Evolutionary conservation across 37 sponge, comb jelly and placozoan species (phyloP), one percentile per base, ranked within the genome.

Genomic region (Chondrilla cf. caribensis): DNA sequence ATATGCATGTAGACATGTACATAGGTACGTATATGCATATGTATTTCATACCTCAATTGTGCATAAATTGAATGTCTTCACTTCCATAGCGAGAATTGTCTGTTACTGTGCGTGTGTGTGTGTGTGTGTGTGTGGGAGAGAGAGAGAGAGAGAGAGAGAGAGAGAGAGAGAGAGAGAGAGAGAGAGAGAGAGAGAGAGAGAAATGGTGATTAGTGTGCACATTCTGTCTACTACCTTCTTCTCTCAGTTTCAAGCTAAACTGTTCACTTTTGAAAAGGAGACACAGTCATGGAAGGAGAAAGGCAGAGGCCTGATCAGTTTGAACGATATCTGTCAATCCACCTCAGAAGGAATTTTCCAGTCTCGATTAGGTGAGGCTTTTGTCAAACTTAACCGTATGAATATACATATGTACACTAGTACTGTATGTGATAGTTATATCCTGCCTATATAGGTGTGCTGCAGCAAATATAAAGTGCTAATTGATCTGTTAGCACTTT

Each of bases 251-350:
- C 54, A 62, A 39, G 79, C 84, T 17, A 81, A 86, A 0, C 70
- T 92, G 33, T 92, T 80, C 57, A 67, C 58, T 8, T 92, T 88
- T 64, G 89, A 88, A 25, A 35, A 51, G 17, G 57, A n/a, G 28
- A 83, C 89, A 40, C 89, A 85, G 38, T 58, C 78, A 1, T 92
- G 93, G 93, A 86, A 71, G 78, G 93, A 92, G 78, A 70, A 83
- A 24, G 93, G 93, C 0, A 58, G 89, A 22, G 93, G 93, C n/a
- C 84, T 87, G 22, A 24, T 88, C 9, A 60, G 84, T 33, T 65
- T 92, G 58, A 92, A 92, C 54, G 93, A 92, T 65, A 41, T 82
- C 42, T 60, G 80, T 24, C 86, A 85, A 57, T 75, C 77, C 3
- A 32, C 64, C 5, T 73, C 76, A 22, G 85, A 86, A 64, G 93